phyloP scores from a whole-genome alignment of 2,113 vertebrate genomes.

The Scomber japonicus region DNA sequence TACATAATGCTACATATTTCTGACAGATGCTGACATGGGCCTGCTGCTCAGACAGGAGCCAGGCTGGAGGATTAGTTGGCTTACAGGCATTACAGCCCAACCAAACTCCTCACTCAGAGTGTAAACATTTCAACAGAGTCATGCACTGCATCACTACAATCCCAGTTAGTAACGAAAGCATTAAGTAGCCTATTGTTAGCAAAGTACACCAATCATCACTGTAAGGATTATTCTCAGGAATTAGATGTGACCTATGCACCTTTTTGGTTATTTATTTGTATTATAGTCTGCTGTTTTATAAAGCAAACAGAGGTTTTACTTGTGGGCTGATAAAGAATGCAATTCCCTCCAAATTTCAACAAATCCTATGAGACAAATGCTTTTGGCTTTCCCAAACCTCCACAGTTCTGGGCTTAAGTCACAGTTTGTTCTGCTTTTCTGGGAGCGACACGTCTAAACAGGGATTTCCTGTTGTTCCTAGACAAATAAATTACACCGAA shows the following conservation, averaged over 20 bases:
- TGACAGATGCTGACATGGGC: conserved; percentile 74
- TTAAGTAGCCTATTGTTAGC: conserved; percentile 48
- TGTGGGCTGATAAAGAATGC: conserved; percentile 21
- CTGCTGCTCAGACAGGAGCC: conserved; percentile 67
- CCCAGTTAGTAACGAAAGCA: conserved; percentile 43
- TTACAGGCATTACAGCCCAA: conserved; percentile 65
- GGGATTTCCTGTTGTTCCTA: conserved; percentile 81
- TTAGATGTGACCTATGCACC: conserved; percentile 32
- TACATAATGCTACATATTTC: conserved; percentile 73
- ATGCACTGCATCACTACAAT: conserved; percentile 39
- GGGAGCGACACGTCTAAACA: conserved; percentile 70
- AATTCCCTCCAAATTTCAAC: conserved; percentile 44
- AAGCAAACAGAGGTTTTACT: conserved; percentile 37
- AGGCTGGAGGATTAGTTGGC: conserved; percentile 66
- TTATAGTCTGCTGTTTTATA: conserved; percentile 36
- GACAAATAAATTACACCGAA: conserved; percentile 70
- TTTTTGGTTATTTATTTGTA: conserved; percentile 44
- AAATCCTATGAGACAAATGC: conserved; percentile 47
- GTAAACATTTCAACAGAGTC: conserved; percentile 60
- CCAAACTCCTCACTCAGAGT: conserved; percentile 53
- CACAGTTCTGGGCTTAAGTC: conserved; percentile 37
- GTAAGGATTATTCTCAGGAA: conserved; percentile 42
- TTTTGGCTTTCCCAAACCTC: conserved; percentile 45
- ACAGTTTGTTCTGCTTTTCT: conserved; percentile 65
- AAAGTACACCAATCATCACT: conserved; percentile 40